phyloP scores from a whole-genome alignment of 2,888 invertebrate species.

The Nymphalis polychloros region DNA sequence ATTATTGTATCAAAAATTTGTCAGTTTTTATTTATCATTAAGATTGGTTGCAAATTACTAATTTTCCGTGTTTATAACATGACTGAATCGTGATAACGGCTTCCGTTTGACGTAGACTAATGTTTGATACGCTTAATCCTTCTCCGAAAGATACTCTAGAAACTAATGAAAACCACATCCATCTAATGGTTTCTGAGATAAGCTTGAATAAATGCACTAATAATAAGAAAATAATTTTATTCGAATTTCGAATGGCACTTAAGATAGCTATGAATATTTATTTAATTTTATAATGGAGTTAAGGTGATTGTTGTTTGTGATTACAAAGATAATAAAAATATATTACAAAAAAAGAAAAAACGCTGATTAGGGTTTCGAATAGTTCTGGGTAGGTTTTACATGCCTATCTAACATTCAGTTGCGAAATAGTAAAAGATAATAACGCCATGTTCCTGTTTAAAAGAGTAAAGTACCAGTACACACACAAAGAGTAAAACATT shows the following conservation, averaged over 20 bases:
- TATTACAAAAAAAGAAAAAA: too few species aligned
- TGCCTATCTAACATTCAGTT: too few species aligned
- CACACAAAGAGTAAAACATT: too few species aligned
- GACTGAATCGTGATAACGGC: slow-evolving; percentile 25
- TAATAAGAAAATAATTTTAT: slow-evolving; percentile 13
- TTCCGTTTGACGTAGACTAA: slow-evolving; percentile 34
- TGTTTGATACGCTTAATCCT: slow-evolving; percentile 31
- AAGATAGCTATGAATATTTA: not conserved
- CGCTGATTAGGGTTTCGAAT: too few species aligned
- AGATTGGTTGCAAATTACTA: not conserved
- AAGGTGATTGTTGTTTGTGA: not conserved
- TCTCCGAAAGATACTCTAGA: slow-evolving; percentile 29
- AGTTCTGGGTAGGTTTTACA: too few species aligned
- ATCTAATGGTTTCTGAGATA: slow-evolving; percentile 32
- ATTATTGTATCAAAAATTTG: too few species aligned
- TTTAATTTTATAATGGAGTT: slow-evolving; percentile 2
- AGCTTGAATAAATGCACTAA: slow-evolving; percentile 25
- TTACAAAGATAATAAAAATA: not conserved
- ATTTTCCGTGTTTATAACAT: slow-evolving; percentile 8
- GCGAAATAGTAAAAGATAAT: too few species aligned
- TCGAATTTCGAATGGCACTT: not conserved
- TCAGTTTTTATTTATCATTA: too few species aligned
- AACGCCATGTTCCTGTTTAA: too few species aligned
- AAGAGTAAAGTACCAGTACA: too few species aligned
- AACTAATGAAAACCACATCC: slow-evolving; percentile 35